Base-by-base conservation (phyloP, 1,140 invertebrate genomes). In the Melipona quadrifasciata region DNA sequence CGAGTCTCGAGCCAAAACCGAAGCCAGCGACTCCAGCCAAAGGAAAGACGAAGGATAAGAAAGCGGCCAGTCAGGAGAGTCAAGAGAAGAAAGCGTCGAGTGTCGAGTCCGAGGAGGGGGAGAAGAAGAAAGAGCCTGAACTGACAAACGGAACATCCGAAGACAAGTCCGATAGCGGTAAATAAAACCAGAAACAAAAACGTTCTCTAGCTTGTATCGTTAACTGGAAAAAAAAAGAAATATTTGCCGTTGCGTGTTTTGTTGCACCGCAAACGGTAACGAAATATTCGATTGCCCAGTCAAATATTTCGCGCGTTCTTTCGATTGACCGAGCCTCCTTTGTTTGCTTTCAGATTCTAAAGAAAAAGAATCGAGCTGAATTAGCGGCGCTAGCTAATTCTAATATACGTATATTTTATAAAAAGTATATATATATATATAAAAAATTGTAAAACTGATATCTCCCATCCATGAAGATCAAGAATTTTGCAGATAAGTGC, bases 21-120 rank as follows among this genome's bases (percentile, higher is more conserved):
- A 97, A 97, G 93, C 97, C 97, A 71, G 96, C 96, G 1, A 97
- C 97, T 10, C 97, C 97, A 8, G 96, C 96, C 67, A 97, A 97
- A 92, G 96, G 96, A 76, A 97, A 97, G 90, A 94, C 95, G 65
- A 96, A 96, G 83, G 96, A 97, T 86, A 96, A 97, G 95, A 97
- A 97, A 91, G 96, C 96, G 88, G 95, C 96, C 87, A 96, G 95
- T 90, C 96, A 96, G 83, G 96, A 97, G 87, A 79, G 64, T 16
- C 77, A 79, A 68, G 96, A 96, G 71, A 96, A 97, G 92, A 95
- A 97, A 94, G 86, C 91, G 11, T 85, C 91, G 27, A 94, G 91
- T 77, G 90, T 90, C 16, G 95, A 96, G 89, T 90, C 92, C 31
- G 96, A 96, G 86, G 93, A 94, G 12, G 91, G 91, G 1, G 96